A percentile compares a stretch with the other conserved stretches of the same genome.
Conservation (phyloP, 2,888 invertebrate species). For the Trichogramma evanescens region DNA sequence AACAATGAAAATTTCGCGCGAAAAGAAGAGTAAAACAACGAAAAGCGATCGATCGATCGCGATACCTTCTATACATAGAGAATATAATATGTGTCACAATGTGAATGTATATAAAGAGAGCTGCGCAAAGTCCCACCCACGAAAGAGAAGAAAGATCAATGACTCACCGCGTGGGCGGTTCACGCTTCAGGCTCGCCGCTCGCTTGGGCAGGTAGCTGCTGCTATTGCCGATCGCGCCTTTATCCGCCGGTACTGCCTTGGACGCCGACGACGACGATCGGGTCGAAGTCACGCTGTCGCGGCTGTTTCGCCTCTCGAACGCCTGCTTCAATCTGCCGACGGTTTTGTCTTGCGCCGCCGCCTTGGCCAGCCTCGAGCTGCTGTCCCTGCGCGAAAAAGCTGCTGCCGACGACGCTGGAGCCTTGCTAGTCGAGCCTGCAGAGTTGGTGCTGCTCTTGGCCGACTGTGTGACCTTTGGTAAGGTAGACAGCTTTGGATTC, state of each 20-base stretch:
- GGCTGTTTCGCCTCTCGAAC: slow-evolving; percentile 18
- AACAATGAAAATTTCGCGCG: too few relatives aligned
- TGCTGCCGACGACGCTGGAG: not conserved
- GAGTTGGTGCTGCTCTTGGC: not conserved
- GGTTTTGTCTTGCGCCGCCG: slow-evolving; percentile 2
- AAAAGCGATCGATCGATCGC: not conserved
- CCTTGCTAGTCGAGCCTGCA: not conserved
- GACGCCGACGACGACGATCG: too few relatives aligned
- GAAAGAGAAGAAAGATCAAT: too few relatives aligned
- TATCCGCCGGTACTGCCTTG: not conserved
- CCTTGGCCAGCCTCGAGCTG: not conserved
- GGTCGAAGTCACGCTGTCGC: not conserved
- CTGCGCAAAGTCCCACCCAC: too few relatives aligned
- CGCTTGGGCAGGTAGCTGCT: slow-evolving; percentile 40
- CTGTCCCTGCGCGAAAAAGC: not conserved
- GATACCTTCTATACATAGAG: too few relatives aligned
- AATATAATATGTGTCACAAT: too few relatives aligned
- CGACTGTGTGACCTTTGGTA: too few relatives aligned
- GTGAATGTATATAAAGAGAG: too few relatives aligned
- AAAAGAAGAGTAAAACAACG: not conserved
- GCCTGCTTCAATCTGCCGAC: slow-evolving; percentile 9
- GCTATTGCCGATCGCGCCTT: not conserved
- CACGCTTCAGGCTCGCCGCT: slow-evolving; percentile 30
- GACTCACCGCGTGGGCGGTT: slow-evolving; percentile 19
- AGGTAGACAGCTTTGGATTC: too few relatives aligned